Conservation (phyloP, 2,113 vertebrate species). For the Empidonax alnorum region DNA sequence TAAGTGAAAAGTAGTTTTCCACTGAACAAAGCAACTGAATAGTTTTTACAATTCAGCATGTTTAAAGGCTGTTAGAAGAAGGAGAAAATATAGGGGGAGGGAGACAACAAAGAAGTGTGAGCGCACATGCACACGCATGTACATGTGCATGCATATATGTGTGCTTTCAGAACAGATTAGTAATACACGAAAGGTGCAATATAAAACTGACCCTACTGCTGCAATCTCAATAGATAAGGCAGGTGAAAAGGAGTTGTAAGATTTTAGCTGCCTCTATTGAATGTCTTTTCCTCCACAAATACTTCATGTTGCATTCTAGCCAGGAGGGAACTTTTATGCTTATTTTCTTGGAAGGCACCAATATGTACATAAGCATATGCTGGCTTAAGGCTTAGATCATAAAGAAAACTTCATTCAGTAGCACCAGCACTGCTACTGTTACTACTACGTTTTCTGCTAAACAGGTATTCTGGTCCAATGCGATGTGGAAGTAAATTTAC, state of each 20-base stretch:
- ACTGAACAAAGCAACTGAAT: not conserved
- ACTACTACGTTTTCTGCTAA: not conserved
- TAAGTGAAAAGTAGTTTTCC: conserved; percentile 10
- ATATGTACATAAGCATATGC: not conserved
- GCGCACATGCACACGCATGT: not conserved
- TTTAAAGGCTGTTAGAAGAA: not conserved
- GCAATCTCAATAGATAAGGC: not conserved
- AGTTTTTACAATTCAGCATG: not conserved
- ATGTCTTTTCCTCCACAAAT: not conserved
- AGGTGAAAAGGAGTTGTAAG: not conserved
- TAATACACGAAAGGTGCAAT: not conserved
- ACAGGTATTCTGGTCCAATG: not conserved
- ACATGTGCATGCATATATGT: too few relatives aligned
- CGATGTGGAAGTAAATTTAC: not conserved
- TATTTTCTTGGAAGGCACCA: not conserved
- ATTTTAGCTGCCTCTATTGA: not conserved
- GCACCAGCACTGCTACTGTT: not conserved
- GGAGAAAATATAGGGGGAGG: not conserved
- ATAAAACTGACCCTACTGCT: not conserved
- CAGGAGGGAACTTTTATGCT: not conserved
- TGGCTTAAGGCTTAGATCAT: not conserved
- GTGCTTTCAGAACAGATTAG: not conserved
- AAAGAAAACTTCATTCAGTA: not conserved
- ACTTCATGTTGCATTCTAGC: not conserved
- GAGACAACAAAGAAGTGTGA: not conserved